These are phyloP conservation scores for Pheosia tremula DNA, from an alignment of 2,888 invertebrate species.

Conservation along the genomic window DNA sequence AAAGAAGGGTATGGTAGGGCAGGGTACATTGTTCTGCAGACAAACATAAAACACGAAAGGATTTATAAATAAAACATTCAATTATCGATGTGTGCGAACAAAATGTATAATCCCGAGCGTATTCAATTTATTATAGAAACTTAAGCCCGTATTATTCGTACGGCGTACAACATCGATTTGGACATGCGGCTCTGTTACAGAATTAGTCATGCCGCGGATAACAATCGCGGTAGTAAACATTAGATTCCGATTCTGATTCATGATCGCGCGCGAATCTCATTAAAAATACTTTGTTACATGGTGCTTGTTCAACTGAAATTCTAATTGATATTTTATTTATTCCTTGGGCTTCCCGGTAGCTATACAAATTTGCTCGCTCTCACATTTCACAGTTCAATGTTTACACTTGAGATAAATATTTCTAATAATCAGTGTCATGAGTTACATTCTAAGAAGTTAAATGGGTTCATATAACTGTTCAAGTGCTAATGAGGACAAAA, in stretches of 20 bases:
- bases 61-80: not conserved
- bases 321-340: slow-evolving; percentile 12
- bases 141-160: not conserved
- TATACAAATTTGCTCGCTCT: not conserved
- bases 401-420: slow-evolving; percentile 30
- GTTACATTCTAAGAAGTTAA: slow-evolving; percentile 31
- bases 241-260: slow-evolving; percentile 36
- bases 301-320: slow-evolving; percentile 8
- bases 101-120: not conserved
- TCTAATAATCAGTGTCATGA: slow-evolving; percentile 22
- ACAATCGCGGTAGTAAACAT: slow-evolving; percentile 35
- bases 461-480: slow-evolving; percentile 20
- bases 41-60: slow-evolving; percentile 1
- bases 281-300: slow-evolving; percentile 14
- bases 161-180: slow-evolving; percentile 16
- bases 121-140: too few relatives aligned
- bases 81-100: not conserved
- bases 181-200: slow-evolving; percentile 24
- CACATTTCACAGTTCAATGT: slow-evolving; percentile 14
- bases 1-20: slow-evolving; percentile 23
- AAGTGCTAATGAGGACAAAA: slow-evolving; percentile 27
- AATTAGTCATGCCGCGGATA: slow-evolving; percentile 34
- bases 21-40: slow-evolving; percentile 16
- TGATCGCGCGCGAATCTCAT: slow-evolving; percentile 18
- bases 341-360: slow-evolving; percentile 10